A percentile compares a stretch with the other conserved stretches of the same genome.
Evolutionary conservation across 2,888 invertebrate genomes (phyloP).

Genomic region (Stratiomys singularior): DNA sequence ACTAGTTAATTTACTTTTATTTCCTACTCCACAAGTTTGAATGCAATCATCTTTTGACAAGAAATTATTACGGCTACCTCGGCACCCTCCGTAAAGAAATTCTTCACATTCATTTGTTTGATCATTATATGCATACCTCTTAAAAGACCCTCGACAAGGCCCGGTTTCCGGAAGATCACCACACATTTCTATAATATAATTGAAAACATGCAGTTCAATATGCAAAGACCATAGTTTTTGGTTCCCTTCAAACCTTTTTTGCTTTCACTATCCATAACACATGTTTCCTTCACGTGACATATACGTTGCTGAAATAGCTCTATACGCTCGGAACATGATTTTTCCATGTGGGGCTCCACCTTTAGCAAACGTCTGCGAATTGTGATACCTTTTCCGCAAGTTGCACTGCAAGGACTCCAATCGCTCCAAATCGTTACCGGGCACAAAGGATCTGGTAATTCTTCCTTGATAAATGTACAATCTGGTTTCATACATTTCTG

Average conservation of each 20-base stretch:
- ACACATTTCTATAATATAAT: constrained; percentile 70
- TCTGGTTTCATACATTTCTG: constrained; percentile 77
- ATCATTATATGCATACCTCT: constrained; percentile 87
- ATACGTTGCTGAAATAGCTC: constrained; percentile 80
- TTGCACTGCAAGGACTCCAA: constrained; percentile 91
- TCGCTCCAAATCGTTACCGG: constrained; percentile 90
- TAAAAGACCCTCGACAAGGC: constrained; percentile 87
- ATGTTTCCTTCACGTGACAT: constrained; percentile 75
- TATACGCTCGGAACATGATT: constrained; percentile 74
- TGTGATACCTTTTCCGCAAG: constrained; percentile 85
- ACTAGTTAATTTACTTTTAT: constrained; percentile 49
- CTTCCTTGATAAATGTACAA: constrained; percentile 67
- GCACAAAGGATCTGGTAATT: constrained; percentile 72
- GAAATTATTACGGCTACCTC: constrained; percentile 94
- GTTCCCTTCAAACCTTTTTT: constrained; percentile 74
- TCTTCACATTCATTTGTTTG: constrained; percentile 81
- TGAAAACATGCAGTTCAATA: too few relatives aligned
- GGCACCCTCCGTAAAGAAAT: constrained; percentile 89
- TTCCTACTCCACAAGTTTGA: constrained; percentile 69
- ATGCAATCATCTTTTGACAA: constrained; percentile 81
- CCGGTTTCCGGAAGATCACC: constrained; percentile 81
- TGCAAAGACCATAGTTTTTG: neutral
- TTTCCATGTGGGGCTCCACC: constrained; percentile 73
- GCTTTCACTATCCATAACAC: constrained; percentile 76
- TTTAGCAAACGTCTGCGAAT: constrained; percentile 77